Evolutionary conservation across 2,888 invertebrate species (phyloP), one percentile per base, ranked within the genome.

Genomic region (Heliconius hortense): DNA sequence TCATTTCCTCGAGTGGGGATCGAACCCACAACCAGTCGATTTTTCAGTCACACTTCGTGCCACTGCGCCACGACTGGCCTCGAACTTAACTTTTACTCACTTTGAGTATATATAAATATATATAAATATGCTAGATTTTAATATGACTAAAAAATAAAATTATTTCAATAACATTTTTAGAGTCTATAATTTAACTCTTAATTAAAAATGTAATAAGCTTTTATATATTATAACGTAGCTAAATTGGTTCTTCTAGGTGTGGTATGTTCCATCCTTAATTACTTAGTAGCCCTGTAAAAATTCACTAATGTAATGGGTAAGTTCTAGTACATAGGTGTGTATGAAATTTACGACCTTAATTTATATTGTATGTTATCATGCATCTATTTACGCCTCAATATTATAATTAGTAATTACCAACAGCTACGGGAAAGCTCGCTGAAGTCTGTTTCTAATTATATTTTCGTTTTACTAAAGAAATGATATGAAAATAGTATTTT

Each of bases 291-390:
- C 71, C 53, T 31, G 60, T 74, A 74, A 73, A 70, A 76, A 73
- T 76, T 76, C 21, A 59, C 53, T 76, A 74, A 74, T 74, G 35
- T 71, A 76, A 74, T 76, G 53, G 74, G 71, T 67, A 74, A 76
- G 71, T 70, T 74, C 59, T 74, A 43, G 48, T 74, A 66, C 39
- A 13, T 66, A 71, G 76, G 76, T 71, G 74, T 66, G 62, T 74
- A 63, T 35, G 26, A 26, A 60, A 69, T 21, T 60, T 63, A 69
- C 43, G 60, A 39, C 24, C 24, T 43, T 5, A 43, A 63, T 69
- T 63, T 74, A 53, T 24, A n/a, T 62, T 26, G 60, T 63, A 68
- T 48, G 2, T 21, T 15, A n/a, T 68, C 60, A 68, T 48, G 43
- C 48, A 68, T 60, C 28, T 68, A 56, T 53, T 69, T 69, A 2